These are phyloP conservation scores for Pteromalus puparum DNA, from an alignment of 1,140 invertebrate species.

Conservation along the genomic window DNA sequence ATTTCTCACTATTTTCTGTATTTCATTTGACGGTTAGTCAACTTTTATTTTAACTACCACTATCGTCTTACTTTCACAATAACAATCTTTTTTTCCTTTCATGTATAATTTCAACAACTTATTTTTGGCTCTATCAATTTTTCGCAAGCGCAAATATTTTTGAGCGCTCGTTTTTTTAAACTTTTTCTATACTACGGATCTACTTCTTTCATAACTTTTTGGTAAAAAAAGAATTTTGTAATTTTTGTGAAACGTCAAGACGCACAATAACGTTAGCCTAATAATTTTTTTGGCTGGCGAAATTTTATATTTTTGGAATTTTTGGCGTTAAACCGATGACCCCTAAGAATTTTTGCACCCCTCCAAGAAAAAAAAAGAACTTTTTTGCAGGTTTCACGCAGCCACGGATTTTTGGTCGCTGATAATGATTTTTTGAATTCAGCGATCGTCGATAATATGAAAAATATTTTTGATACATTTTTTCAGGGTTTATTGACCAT, in stretches of 20 bases:
- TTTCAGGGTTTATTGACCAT: constrained; percentile 62
- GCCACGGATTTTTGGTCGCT: constrained; percentile 73
- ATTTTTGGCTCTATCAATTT: background rate
- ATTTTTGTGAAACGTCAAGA: background rate
- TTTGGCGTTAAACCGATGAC: constrained; percentile 63
- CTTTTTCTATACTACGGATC: background rate
- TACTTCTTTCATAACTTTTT: background rate
- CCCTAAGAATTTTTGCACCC: constrained; percentile 56
- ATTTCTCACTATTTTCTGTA: background rate
- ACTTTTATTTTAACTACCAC: background rate
- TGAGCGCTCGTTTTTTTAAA: constrained; percentile 12
- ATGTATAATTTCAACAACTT: background rate
- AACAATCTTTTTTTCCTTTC: background rate
- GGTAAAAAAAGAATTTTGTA: constrained; percentile 42
- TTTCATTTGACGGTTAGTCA: background rate
- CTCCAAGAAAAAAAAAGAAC: constrained; percentile 47
- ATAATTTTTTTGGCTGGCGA: constrained; percentile 72
- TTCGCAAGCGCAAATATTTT: constrained; percentile 41
- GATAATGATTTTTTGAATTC: constrained; percentile 73
- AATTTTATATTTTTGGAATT: constrained; percentile 76
- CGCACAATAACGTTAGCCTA: constrained; percentile 57
- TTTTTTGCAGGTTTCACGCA: constrained; percentile 74
- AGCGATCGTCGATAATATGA: constrained; percentile 57
- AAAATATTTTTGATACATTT: constrained; percentile 65
- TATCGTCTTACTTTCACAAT: background rate